A percentile compares a stretch with the other conserved stretches of the same genome.
These are phyloP conservation scores for Andrena cerasifolii DNA, from an alignment of 1,140 invertebrate species.

Conservation along the genomic window DNA sequence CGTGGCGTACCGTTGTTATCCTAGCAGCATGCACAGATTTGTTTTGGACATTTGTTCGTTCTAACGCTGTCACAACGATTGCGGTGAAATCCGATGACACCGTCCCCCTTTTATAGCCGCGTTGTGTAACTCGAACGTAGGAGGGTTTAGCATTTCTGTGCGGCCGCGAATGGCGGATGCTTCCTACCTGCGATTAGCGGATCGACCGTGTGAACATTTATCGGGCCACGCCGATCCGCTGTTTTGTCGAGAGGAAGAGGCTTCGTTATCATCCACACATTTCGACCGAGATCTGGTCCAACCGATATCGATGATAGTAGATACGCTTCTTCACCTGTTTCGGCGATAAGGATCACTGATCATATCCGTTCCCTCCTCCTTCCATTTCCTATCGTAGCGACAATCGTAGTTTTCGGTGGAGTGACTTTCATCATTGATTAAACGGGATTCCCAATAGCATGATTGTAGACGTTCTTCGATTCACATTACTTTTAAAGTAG, in stretches of 20 bases:
- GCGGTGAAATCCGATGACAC: constrained; percentile 2
- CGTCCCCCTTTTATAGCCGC: constrained; percentile 46
- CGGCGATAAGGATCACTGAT: background rate
- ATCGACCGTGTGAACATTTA: constrained; percentile 1
- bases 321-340: background rate
- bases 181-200: background rate
- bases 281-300: background rate
- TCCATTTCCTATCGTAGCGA: too few relatives aligned
- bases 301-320: background rate
- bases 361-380: too few relatives aligned
- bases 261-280: constrained; percentile 15
- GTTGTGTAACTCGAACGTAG: constrained; percentile 34
- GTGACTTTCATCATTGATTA: too few relatives aligned
- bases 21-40: too few relatives aligned
- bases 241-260: background rate
- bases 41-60: background rate
- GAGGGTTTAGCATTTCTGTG: constrained; percentile 12
- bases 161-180: too few relatives aligned
- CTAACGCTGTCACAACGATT: constrained; percentile 17
- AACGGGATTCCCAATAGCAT: too few relatives aligned
- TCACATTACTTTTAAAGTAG: too few relatives aligned
- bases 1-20: too few relatives aligned
- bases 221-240: background rate
- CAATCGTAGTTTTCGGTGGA: too few relatives aligned
- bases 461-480: too few relatives aligned